phyloP scores from a whole-genome alignment of 2,888 invertebrate species.

The Iphiclides podalirius region DNA sequence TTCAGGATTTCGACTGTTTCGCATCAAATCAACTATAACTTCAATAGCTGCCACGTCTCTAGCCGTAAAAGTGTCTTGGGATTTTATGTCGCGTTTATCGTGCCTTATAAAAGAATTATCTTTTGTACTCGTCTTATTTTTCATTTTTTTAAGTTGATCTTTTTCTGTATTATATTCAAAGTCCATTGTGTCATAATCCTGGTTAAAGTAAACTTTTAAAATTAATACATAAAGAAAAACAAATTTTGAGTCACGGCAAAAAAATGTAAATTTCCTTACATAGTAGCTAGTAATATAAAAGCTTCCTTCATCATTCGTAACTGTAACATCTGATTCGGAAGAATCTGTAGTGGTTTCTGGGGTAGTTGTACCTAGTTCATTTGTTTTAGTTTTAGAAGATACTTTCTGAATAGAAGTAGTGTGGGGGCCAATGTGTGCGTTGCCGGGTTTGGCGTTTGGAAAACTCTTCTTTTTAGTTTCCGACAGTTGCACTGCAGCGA shows the following conservation, averaged over 20 bases:
- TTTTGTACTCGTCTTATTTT: slow-evolving; percentile 6
- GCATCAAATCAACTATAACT: slow-evolving; percentile 55
- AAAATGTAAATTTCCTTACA: slow-evolving; percentile 5
- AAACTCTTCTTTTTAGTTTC: not conserved
- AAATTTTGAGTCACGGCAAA: no score
- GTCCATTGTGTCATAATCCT: slow-evolving; percentile 16
- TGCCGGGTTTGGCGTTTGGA: not conserved
- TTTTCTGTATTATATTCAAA: slow-evolving; percentile 10
- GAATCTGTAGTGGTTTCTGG: not conserved
- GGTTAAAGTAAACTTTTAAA: not conserved
- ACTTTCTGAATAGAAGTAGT: no score
- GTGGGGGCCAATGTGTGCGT: no score
- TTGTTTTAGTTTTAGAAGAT: not conserved
- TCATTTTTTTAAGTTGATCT: slow-evolving; percentile 3
- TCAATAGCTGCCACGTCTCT: slow-evolving; percentile 58
- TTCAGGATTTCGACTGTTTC: slow-evolving; percentile 37
- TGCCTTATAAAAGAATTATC: slow-evolving; percentile 23
- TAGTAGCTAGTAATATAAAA: slow-evolving; percentile 18
- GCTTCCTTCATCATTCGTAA: slow-evolving; percentile 4
- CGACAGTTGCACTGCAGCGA: not conserved
- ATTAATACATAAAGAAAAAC: not conserved
- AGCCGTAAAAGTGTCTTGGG: slow-evolving; percentile 43
- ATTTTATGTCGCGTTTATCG: slow-evolving; percentile 35
- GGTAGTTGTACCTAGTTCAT: not conserved
- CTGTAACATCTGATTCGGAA: not conserved